Base-by-base conservation (phyloP, 1,140 invertebrate genomes). In the Diuraphis noxia region DNA sequence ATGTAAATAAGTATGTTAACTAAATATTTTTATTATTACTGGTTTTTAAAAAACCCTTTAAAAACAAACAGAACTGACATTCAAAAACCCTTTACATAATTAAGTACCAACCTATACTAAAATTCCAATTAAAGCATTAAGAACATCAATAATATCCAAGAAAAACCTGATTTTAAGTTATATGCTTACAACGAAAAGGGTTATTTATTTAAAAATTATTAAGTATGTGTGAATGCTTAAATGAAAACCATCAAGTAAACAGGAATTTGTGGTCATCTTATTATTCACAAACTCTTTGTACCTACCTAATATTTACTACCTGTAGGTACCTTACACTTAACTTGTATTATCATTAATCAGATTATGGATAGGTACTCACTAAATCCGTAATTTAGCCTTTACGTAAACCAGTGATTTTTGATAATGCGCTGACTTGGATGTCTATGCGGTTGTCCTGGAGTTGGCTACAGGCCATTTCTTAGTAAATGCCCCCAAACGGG, bases 381-480 rank as follows among this genome's bases (percentile, higher is more conserved):
- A 40, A 91, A 82, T 49, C 89, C 89, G 89, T 91, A 30, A 82
- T 91, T 91, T 91, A 91, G 89, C 77, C 72, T 91, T 91, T 72
- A 72, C 13, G 63, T 81, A 19, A 41, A 30, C 46, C 77, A 81
- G 8, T 25, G 63, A 30, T 9, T 25, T 9, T 9, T n/a, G 40
- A 91, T 25, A 52, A 21, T 23, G 34, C 5, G 38, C 25, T 19
- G 9, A 63, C 38, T 63, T 88, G 49, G 49, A 56, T 56, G 46
- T 56, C 34, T 87, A 30, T 17, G 46, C 2, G 21, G 77, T 41
- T 1, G 38, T 82, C 43, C 52, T 7, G 89, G 17, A 46, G 13
- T 82, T 52, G 77, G 36, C 43, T 40, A 79, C 23, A 52, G 72
- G 36, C 77, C 89, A 91, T 91, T 17, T 40, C 38, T 86, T 30